Evolutionary conservation across 53 echinoderm and acorn worm species (phyloP).

Genomic region (Luidia sarsii): DNA sequence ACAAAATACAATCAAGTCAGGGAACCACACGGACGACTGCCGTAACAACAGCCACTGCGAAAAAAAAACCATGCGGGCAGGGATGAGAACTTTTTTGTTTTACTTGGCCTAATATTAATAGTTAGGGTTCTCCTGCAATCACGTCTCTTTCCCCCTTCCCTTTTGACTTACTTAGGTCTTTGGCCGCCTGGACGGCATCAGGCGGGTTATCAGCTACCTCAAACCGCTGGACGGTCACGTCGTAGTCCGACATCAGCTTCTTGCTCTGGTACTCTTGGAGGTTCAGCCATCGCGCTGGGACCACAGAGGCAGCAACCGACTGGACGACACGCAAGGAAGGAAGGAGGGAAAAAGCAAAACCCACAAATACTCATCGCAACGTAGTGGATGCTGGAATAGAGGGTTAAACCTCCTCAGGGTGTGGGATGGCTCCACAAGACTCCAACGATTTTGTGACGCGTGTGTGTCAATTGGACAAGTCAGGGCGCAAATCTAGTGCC

Average conservation of each 20-base stretch:
- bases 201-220: slow-evolving; percentile 68
- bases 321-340: background rate
- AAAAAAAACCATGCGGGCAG: too few species aligned
- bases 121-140: background rate
- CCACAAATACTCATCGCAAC: background rate
- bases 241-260: slow-evolving; percentile 80
- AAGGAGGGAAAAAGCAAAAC: background rate
- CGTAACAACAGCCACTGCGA: too few species aligned
- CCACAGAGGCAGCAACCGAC: slow-evolving; percentile 45
- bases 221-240: slow-evolving; percentile 77
- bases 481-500: too few species aligned
- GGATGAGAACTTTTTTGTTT: background rate
- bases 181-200: slow-evolving; percentile 70
- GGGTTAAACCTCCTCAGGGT: background rate
- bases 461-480: too few species aligned
- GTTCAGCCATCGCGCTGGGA: slow-evolving; percentile 74
- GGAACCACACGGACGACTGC: too few species aligned
- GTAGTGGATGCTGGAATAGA: background rate
- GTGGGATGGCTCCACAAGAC: too few species aligned
- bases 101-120: background rate
- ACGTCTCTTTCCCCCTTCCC: background rate
- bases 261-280: slow-evolving; percentile 96
- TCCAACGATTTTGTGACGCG: too few species aligned
- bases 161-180: slow-evolving; percentile 72
- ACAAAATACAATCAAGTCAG: too few species aligned